A percentile compares a stretch with the other conserved stretches of the same genome.
Evolutionary conservation across 1,140 invertebrate genomes (phyloP).

Genomic region (Drosophila malerkotliana): DNA sequence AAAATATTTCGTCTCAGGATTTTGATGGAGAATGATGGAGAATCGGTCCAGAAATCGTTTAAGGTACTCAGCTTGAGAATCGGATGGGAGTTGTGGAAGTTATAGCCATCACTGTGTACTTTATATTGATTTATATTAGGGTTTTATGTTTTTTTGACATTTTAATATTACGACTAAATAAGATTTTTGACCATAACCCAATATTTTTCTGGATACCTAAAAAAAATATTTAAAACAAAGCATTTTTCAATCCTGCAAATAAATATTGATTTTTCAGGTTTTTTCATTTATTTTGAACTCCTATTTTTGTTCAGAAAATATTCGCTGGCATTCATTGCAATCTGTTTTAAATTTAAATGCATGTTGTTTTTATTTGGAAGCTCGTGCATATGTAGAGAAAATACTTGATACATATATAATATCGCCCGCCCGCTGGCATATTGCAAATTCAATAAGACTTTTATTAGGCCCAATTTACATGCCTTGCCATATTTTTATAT

Average conservation of each 20-base stretch:
- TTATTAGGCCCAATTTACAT: slow-evolving; percentile 78
- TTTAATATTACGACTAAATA: neutral
- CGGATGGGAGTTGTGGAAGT: too few relatives aligned
- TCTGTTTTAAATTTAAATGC: slow-evolving; percentile 42
- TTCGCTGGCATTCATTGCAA: slow-evolving; percentile 14
- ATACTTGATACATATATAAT: slow-evolving; percentile 36
- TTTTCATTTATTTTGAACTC: neutral
- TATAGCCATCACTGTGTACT: neutral
- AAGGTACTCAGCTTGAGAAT: too few relatives aligned
- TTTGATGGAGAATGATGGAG: too few relatives aligned
- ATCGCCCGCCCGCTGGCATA: slow-evolving; percentile 41
- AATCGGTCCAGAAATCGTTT: too few relatives aligned
- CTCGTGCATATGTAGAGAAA: neutral
- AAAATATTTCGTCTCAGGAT: too few relatives aligned
- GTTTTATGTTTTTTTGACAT: too few relatives aligned
- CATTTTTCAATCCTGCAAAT: neutral
- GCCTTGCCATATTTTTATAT: slow-evolving; percentile 45
- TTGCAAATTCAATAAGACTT: slow-evolving; percentile 68
- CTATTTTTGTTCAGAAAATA: neutral
- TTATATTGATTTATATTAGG: neutral
- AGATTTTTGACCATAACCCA: neutral
- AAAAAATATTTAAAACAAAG: neutral
- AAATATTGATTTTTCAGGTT: neutral
- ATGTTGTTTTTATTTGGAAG: neutral
- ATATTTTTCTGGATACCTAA: neutral